A percentile compares a stretch with the other conserved stretches of the same genome.
phyloP scores from a whole-genome alignment of 37 sponge, comb jelly and placozoan genomes.

The Hormiphora californensis region DNA sequence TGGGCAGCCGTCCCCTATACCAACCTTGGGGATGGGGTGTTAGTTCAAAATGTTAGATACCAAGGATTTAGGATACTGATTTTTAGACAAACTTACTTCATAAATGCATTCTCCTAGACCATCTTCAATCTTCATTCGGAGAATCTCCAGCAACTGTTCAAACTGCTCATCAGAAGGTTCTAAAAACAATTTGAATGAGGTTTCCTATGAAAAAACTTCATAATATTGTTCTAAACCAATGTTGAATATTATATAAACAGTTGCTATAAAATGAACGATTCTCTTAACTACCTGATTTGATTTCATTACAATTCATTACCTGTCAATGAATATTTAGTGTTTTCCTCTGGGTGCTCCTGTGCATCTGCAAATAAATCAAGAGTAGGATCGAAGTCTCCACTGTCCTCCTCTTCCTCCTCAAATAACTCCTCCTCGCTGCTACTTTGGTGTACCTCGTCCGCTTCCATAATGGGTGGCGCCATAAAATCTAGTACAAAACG shows the following conservation, averaged over 20 bases:
- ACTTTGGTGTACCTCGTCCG: too few relatives aligned
- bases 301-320: background rate
- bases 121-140: slow-evolving; percentile 67
- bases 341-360: background rate
- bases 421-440: too few relatives aligned
- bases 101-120: slow-evolving; percentile 92
- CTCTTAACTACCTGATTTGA: too few relatives aligned
- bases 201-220: background rate
- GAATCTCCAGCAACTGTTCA: slow-evolving; percentile 62
- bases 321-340: slow-evolving; percentile 26
- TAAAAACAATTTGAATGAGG: slow-evolving; percentile 38
- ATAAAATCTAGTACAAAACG: too few relatives aligned
- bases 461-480: too few relatives aligned
- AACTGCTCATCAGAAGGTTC: slow-evolving; percentile 73
- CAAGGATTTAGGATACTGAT: background rate
- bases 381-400: too few relatives aligned
- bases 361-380: slow-evolving; percentile 13
- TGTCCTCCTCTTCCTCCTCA: too few relatives aligned
- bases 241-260: too few relatives aligned
- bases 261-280: too few relatives aligned
- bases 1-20: slow-evolving; percentile 39
- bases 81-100: slow-evolving; percentile 64
- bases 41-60: background rate
- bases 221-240: background rate
- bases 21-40: background rate